A percentile compares a stretch with the other conserved stretches of the same genome.
phyloP scores from a whole-genome alignment of 1,140 invertebrate genomes.

The Procambarus virginalis region DNA sequence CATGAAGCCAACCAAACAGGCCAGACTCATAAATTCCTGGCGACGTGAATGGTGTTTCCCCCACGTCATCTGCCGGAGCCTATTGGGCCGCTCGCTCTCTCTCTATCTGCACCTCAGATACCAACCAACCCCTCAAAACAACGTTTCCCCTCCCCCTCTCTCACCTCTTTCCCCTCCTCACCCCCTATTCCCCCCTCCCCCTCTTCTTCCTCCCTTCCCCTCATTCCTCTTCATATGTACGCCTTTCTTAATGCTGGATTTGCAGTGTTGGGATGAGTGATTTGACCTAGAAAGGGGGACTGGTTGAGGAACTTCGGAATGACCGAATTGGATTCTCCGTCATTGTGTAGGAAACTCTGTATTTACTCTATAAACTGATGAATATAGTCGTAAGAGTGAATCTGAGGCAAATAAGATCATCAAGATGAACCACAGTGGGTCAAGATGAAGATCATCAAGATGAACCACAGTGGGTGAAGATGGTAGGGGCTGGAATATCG shows the following conservation, averaged over 20 bases:
- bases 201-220: not conserved
- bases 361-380: no score
- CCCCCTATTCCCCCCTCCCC: not conserved
- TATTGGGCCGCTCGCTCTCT: constrained; percentile 9
- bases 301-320: no score
- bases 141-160: not conserved
- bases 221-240: not conserved
- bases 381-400: no score
- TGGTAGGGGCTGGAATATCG: no score
- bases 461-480: no score
- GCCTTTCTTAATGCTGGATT: no score
- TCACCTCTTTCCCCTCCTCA: not conserved
- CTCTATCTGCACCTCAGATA: constrained; percentile 8
- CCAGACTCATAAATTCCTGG: constrained; percentile 61
- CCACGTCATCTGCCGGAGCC: constrained; percentile 42
- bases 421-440: no score
- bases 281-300: no score
- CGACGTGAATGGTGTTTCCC: constrained; percentile 62
- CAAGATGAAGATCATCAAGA: no score
- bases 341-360: no score
- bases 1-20: constrained; percentile 64
- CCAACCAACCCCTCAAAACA: not conserved
- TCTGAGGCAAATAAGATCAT: no score
- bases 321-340: no score
- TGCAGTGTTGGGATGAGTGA: not conserved